A percentile compares a stretch with the other conserved stretches of the same genome.
phyloP scores from a whole-genome alignment of 2,797 vertebrate genomes.

The Myotis myotis region DNA sequence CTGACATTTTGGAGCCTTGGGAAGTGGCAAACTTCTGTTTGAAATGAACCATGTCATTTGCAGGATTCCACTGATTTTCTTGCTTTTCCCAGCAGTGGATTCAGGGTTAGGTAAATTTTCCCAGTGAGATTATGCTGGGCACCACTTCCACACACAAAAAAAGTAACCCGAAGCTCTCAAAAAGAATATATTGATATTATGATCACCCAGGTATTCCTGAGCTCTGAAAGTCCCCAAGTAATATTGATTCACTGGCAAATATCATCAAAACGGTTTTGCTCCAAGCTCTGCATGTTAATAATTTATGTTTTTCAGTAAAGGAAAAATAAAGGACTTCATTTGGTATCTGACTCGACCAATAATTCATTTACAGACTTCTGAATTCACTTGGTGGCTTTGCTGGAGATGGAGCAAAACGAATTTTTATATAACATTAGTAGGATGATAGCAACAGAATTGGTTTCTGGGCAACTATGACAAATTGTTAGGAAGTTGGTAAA shows the following conservation, averaged over 20 bases:
- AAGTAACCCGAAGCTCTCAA: neutral
- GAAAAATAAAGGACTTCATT: neutral
- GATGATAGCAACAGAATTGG: neutral
- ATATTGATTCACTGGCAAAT: neutral
- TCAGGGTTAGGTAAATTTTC: neutral
- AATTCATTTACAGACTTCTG: neutral
- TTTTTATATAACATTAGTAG: neutral
- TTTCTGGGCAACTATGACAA: neutral
- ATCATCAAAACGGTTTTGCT: neutral
- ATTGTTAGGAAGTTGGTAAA: neutral
- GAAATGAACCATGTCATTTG: constrained; percentile 1
- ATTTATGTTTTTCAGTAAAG: constrained; percentile 14
- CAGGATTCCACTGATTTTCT: neutral
- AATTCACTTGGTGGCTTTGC: constrained; percentile 18
- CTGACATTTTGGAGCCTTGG: neutral
- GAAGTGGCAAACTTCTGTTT: neutral
- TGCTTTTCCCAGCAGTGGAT: neutral
- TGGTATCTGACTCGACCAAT: neutral
- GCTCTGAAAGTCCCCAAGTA: neutral
- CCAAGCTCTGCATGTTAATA: neutral
- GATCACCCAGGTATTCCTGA: neutral
- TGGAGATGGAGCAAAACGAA: neutral
- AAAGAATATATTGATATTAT: neutral
- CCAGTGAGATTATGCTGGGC: neutral
- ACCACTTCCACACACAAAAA: neutral